Evolutionary conservation across 2,797 vertebrate species (phyloP).

Genomic region (Clarias pachynema): DNA sequence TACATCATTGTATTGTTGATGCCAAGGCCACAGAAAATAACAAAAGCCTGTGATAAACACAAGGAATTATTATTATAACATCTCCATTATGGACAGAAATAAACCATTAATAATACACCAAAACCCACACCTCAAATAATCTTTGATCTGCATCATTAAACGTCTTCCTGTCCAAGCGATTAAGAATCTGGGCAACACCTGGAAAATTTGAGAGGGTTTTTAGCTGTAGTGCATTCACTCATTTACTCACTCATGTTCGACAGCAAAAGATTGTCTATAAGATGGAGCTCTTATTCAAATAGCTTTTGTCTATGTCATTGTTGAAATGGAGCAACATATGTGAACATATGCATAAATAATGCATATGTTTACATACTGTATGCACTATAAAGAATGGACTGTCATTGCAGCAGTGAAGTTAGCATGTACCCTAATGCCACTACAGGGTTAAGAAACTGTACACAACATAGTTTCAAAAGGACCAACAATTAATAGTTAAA

Average conservation of each 20-base stretch:
- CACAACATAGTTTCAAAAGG: neutral
- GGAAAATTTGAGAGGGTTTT: slow-evolving; percentile 32
- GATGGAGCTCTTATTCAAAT: slow-evolving; percentile 10
- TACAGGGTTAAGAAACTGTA: neutral
- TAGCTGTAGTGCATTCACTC: neutral
- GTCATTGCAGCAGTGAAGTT: neutral
- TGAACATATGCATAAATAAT: neutral
- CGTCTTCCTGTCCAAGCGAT: slow-evolving; percentile 80
- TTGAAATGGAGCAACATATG: neutral
- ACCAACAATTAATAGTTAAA: neutral
- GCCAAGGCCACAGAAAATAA: slow-evolving; percentile 83
- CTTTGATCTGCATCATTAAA: slow-evolving; percentile 82
- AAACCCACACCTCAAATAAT: slow-evolving; percentile 77
- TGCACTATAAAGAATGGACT: neutral
- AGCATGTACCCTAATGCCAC: neutral
- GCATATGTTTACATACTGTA: neutral
- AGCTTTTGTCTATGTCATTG: neutral
- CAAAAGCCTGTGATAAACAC: slow-evolving; percentile 73
- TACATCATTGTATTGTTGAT: slow-evolving; percentile 87
- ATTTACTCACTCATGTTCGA: neutral
- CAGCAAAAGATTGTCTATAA: neutral
- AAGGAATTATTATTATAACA: neutral
- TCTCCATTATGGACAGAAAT: neutral
- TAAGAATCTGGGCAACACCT: slow-evolving; percentile 83
- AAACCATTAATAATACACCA: neutral